Conservation (phyloP, 2,113 vertebrate species). For the Capra hircus region DNA sequence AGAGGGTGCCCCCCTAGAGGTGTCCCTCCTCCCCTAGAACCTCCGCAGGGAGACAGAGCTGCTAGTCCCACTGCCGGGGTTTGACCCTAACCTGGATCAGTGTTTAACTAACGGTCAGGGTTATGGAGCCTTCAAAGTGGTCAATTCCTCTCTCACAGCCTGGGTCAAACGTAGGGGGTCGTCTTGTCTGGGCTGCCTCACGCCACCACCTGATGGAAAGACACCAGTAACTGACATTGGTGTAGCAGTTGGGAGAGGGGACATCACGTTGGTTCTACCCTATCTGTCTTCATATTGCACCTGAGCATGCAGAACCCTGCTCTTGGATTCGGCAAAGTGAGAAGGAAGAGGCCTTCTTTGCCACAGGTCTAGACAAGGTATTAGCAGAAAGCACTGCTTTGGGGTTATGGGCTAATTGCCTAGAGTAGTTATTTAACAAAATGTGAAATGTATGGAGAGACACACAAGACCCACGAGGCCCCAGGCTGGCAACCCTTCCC, state of each 20-base stretch:
- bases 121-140: neutral
- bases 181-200: neutral
- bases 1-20: fast-evolving
- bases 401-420: neutral
- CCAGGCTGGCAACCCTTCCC: neutral
- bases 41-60: neutral
- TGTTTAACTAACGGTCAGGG: neutral
- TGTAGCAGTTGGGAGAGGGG: neutral
- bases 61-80: neutral
- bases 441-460: neutral
- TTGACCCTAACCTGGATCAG: neutral
- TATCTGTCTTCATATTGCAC: neutral
- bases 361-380: neutral
- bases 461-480: neutral
- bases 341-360: neutral
- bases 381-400: neutral
- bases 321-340: neutral
- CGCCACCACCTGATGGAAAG: fast-evolving
- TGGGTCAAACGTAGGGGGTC: neutral
- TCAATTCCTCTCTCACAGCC: neutral
- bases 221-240: neutral
- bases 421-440: neutral
- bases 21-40: neutral
- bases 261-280: neutral
- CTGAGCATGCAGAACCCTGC: fast-evolving